Conservation (phyloP, 1,140 invertebrate species). For the Zeugodacus cucurbitae region DNA sequence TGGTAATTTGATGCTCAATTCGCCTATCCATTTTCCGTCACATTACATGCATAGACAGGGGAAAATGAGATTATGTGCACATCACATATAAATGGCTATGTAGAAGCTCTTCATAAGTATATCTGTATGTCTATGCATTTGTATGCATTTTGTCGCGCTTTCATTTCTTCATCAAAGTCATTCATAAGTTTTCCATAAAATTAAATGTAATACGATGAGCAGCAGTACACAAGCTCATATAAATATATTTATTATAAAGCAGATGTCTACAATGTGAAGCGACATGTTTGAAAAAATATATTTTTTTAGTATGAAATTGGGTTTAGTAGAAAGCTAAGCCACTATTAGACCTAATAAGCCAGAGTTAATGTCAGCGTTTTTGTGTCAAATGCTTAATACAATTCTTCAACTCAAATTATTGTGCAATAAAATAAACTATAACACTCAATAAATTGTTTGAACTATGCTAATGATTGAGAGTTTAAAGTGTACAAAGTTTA, state of each 20-base stretch:
- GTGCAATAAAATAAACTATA: neutral
- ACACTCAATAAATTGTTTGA: neutral
- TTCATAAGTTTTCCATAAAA: neutral
- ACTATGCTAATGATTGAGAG: neutral
- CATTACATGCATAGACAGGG: neutral
- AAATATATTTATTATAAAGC: neutral
- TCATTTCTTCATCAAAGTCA: neutral
- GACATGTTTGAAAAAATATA: no score
- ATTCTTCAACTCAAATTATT: neutral
- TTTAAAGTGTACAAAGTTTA: no score
- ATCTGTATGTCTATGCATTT: neutral
- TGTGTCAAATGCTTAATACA: neutral
- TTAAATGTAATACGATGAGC: neutral
- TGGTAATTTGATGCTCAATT: constrained; percentile 18
- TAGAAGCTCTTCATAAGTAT: neutral
- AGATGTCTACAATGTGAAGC: neutral
- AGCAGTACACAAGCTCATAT: neutral
- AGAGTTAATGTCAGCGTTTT: neutral
- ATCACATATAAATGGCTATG: neutral
- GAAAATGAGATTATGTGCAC: neutral
- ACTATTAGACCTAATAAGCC: neutral
- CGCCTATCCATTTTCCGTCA: neutral
- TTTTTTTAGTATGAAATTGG: neutral
- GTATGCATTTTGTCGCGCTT: neutral
- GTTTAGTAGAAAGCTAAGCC: neutral